Conservation (phyloP, 2,797 vertebrate genomes). For the Pipistrellus kuhlii region DNA sequence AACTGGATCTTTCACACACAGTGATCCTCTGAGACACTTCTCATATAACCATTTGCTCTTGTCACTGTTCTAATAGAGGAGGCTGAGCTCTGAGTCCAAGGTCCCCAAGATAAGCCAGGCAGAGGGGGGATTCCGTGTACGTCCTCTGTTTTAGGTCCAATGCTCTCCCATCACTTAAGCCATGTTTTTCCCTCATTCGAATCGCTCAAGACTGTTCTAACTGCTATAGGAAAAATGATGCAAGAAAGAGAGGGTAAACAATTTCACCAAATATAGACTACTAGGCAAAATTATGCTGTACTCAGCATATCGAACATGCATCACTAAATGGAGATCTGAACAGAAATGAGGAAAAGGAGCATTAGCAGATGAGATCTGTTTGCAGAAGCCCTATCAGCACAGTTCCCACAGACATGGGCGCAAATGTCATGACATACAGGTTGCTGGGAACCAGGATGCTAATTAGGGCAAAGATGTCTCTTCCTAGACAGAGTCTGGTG, state of each 20-base stretch:
- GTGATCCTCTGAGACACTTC: not conserved
- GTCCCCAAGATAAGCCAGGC: not conserved
- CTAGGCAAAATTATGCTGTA: conserved; percentile 41
- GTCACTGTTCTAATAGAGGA: not conserved
- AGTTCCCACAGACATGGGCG: not conserved
- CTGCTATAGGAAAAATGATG: not conserved
- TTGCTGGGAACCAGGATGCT: conserved; percentile 20
- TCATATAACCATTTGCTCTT: not conserved
- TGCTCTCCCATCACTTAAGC: not conserved
- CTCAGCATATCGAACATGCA: not conserved
- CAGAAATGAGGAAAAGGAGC: conserved; percentile 50
- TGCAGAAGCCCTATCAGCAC: conserved; percentile 32
- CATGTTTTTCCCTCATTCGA: not conserved
- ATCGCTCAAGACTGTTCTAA: conserved; percentile 14
- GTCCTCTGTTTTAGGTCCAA: not conserved
- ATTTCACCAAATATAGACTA: conserved; percentile 21
- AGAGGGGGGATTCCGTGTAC: not conserved
- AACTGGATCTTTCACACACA: not conserved
- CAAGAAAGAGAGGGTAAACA: not conserved
- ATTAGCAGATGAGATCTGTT: conserved; percentile 24
- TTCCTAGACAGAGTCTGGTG: conserved; percentile 55
- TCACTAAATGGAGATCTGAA: conserved; percentile 50
- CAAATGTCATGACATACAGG: conserved; percentile 39
- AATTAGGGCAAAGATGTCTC: conserved; percentile 61
- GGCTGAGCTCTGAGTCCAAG: not conserved